Base-by-base conservation (phyloP, 2,113 vertebrate genomes). In the Opisthocomus hoazin region DNA sequence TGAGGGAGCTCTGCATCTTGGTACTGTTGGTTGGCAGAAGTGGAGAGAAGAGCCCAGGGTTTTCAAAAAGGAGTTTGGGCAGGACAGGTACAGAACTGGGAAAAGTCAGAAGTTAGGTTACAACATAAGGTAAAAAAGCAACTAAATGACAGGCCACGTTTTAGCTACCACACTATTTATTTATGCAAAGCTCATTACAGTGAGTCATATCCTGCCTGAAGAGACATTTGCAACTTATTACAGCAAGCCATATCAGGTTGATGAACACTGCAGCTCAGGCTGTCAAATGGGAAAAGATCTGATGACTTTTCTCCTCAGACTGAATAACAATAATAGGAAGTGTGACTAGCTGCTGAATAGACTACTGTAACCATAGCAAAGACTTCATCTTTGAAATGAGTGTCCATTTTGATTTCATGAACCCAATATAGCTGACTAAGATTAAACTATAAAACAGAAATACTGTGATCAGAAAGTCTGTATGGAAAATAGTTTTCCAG, bases 31-130 rank as follows among this genome's bases (percentile, higher is more conserved):
- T n/a, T 61, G 20, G 23, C 26, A 68, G 16, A 87, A 69, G 4
- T 3, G 5, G 36, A 93, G 21, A 66, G 51, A 57, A 81, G 9
- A 74, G 2, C 16, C 4, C 2, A 0, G 0, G 1, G 3, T 68
- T 93, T 84, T 60, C 24, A 36, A 56, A 89, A 78, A 23, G 23
- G 71, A 27, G 4, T 37, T 14, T 22, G 29, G 17, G 7, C 36
- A n/a, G 78, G 12, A 16, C 20, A 32, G 23, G 13, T 22, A 60
- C 93, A 85, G 27, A 48, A 56, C 4, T 23, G 15, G 14, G 15
- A 78, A 53, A 58, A 66, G 19, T 50, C 16, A 53, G 24, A 68
- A 75, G 30, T 77, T 36, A 39, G 2, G 2, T 36, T 81, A n/a
- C 65, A 48, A 76, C 5, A 8, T 36, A 73, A 58, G 9, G 27